Evolutionary conservation across 2,888 invertebrate genomes (phyloP).

Genomic region (Platynereis dumerilii): DNA sequence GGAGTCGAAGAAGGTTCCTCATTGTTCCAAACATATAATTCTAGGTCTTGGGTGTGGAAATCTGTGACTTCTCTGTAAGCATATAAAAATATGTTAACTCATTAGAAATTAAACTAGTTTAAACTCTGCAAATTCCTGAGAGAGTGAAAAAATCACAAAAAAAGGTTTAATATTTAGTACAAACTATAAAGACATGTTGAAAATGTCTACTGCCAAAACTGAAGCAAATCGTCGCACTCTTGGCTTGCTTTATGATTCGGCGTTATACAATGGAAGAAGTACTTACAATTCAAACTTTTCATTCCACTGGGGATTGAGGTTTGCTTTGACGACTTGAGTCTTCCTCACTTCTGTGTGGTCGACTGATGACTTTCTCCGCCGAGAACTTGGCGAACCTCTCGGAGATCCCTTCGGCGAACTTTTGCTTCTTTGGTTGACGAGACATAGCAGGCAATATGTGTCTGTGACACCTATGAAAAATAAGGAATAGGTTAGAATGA

Average conservation of each 20-base stretch:
- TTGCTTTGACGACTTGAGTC: conserved; percentile 43
- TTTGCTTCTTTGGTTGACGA: conserved; percentile 38
- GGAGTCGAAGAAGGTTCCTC: conserved; percentile 20
- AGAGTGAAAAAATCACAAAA: too few relatives aligned
- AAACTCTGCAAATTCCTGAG: too few relatives aligned
- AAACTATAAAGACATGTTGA: too few relatives aligned
- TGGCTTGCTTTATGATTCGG: too few relatives aligned
- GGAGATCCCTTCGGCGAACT: conserved; percentile 40
- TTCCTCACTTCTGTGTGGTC: conserved; percentile 33
- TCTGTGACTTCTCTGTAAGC: conserved; percentile 20
- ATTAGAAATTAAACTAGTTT: too few relatives aligned
- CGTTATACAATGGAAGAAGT: too few relatives aligned
- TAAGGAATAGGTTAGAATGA: neutral
- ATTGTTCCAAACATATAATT: conserved; percentile 18
- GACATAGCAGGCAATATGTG: conserved; percentile 45
- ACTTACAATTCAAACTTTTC: conserved; percentile 53
- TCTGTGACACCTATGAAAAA: conserved; percentile 35
- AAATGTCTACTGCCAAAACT: too few relatives aligned
- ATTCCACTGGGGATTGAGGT: conserved; percentile 49
- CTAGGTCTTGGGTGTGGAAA: conserved; percentile 19
- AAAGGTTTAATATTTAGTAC: too few relatives aligned
- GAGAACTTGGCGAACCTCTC: conserved; percentile 28
- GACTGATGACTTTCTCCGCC: conserved; percentile 16
- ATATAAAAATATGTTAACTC: too few relatives aligned
- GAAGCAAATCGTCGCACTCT: too few relatives aligned